These are phyloP conservation scores for Entomobrya proxima DNA, from an alignment of 2,888 invertebrate genomes.

Conservation along the genomic window DNA sequence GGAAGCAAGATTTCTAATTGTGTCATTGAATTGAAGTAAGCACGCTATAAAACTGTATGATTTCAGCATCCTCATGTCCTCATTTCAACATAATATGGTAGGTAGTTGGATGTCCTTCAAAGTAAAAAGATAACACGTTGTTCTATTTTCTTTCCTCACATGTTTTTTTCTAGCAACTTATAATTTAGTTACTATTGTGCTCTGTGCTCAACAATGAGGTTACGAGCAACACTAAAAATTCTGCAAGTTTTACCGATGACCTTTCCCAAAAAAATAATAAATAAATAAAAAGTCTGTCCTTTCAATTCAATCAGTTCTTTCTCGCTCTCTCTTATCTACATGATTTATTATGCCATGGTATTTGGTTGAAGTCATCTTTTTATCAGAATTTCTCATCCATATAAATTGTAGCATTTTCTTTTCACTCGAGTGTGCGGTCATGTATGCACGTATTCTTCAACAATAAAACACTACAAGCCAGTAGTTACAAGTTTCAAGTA, in stretches of 20 bases:
- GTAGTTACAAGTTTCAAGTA: neutral
- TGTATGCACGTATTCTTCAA: neutral
- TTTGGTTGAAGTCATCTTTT: neutral
- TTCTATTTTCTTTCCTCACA: too few relatives aligned
- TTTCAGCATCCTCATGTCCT: too few relatives aligned
- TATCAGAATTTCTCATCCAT: neutral
- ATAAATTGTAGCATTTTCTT: neutral
- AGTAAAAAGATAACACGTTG: too few relatives aligned
- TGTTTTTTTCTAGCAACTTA: too few relatives aligned
- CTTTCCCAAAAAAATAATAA: conserved; percentile 15
- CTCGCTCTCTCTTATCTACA: conserved; percentile 14
- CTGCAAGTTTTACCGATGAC: neutral
- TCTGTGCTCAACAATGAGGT: too few relatives aligned
- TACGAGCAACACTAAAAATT: too few relatives aligned
- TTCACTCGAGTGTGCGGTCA: neutral
- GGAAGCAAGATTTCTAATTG: too few relatives aligned
- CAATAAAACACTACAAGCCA: neutral
- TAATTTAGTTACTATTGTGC: too few relatives aligned
- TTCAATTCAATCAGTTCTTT: conserved; percentile 30
- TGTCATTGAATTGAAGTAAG: too few relatives aligned
- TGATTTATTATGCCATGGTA: conserved; percentile 27
- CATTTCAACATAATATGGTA: too few relatives aligned
- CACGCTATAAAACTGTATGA: too few relatives aligned
- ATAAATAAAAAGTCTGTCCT: neutral
- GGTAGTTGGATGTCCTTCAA: too few relatives aligned